Conservation (phyloP, 2,888 invertebrate species). For the Arctia plantaginis region DNA sequence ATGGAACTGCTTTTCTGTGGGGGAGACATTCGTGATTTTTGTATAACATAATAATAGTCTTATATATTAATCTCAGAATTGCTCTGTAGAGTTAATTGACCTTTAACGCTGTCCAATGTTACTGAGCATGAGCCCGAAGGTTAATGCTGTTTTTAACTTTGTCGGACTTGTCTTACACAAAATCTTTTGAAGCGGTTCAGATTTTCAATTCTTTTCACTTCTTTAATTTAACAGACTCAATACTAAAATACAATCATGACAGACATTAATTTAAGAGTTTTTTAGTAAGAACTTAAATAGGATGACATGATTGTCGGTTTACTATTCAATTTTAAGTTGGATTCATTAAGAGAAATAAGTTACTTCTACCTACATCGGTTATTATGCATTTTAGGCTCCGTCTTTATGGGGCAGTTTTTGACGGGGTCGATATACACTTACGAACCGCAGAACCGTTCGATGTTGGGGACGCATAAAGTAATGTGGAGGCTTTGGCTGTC, state of each 20-base stretch:
- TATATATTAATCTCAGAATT: not conserved
- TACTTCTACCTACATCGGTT: not conserved
- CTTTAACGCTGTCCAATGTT: conserved; percentile 1
- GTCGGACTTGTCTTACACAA: not conserved
- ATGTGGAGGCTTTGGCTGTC: not conserved
- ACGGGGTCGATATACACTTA: not conserved
- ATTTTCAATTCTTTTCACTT: no score
- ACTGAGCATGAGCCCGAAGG: not conserved
- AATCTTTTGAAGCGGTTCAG: not conserved
- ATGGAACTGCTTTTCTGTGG: not conserved
- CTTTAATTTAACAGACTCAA: no score
- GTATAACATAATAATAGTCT: not conserved
- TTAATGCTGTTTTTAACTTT: not conserved
- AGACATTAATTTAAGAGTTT: no score
- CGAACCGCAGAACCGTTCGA: not conserved
- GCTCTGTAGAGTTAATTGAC: conserved; percentile 4
- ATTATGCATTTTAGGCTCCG: no score
- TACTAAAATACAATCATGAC: no score
- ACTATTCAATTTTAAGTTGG: no score
- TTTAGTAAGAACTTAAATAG: no score
- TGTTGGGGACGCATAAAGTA: not conserved
- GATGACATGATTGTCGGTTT: no score
- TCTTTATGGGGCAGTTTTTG: no score
- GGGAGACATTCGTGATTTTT: not conserved
- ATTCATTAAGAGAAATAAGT: no score